Evolutionary conservation across 1,140 invertebrate species (phyloP), one percentile per base, ranked within the genome.

Genomic region (Philopotamus ludificatus): DNA sequence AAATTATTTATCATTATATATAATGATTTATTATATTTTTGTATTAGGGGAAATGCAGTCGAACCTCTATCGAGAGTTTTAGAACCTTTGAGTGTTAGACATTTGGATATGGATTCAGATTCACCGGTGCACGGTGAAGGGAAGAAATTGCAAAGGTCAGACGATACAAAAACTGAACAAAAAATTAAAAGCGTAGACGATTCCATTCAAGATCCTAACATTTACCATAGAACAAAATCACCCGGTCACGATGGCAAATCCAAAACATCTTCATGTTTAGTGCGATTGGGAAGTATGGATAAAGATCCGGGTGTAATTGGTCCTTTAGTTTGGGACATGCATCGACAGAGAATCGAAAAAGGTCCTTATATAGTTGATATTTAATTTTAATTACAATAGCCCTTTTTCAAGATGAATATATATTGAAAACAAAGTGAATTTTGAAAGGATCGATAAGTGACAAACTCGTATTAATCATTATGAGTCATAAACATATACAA

Each of bases 251-350:
- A 57, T 23, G 53, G 20, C 2, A 57, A 57, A 47, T 7, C 18
- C 18, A 47, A 16, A 26, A 18, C 7, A 39, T 57, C 53, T 1
- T 75, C 77, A 0, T 75, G 77, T 60, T 68, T 83, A 16, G 79
- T 80, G 1, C 70, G 84, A 16, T 78, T 85, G 34, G 83, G 82
- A 20, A 87, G 85, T 67, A 76, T 84, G 2, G 86, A 85, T 2
- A 85, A 84, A 69, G 90, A 93, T 80, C 89, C 90, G 0, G 91
- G 90, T n/a, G 86, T 91, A n/a, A 82, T 92, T 21, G 89, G 90
- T 0, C 91, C 91, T 0, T 77, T 91, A 44, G 89, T 92, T 1
- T 93, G 90, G 90, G 86, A 91, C 74, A 73, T 89, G 47, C 88
- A 89, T 72, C 76, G 77, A 60, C 79, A 79, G 63, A 77, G 78